A percentile compares a stretch with the other conserved stretches of the same genome.
Evolutionary conservation across 1,140 invertebrate genomes (phyloP).

Genomic region (Antheraea mylitta): DNA sequence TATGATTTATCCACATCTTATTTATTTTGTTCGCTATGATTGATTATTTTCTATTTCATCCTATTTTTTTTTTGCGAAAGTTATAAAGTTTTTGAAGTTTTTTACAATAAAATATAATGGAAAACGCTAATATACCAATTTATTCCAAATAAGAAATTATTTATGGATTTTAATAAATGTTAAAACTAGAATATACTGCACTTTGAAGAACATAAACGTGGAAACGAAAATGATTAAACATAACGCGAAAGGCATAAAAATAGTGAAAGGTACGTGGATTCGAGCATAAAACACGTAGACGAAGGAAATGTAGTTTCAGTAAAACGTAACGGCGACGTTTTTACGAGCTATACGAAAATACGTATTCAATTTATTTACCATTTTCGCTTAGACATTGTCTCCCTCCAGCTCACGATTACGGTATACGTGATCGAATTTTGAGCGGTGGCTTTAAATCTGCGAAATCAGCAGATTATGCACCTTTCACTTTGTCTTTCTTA

Average conservation of each 20-base stretch:
- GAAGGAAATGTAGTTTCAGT: slow-evolving; percentile 4
- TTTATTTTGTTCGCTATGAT: background rate
- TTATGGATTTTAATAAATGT: too few species aligned
- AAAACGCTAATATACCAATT: too few species aligned
- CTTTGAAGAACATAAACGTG: background rate
- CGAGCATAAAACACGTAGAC: background rate
- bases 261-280: slow-evolving; percentile 2
- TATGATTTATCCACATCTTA: background rate
- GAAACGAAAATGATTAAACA: background rate
- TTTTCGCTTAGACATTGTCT: slow-evolving; percentile 4
- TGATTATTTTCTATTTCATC: too few species aligned
- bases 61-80: too few species aligned
- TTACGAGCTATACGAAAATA: slow-evolving; percentile 4
- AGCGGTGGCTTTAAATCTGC: background rate
- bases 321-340: slow-evolving; percentile 3
- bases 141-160: too few species aligned
- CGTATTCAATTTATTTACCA: slow-evolving; percentile 4
- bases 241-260: background rate
- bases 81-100: too few species aligned
- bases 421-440: slow-evolving; percentile 4
- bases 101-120: too few species aligned
- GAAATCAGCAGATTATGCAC: background rate
- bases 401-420: background rate
- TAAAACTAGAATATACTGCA: background rate
- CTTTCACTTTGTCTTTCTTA: background rate